Base-by-base conservation (phyloP, 2,888 invertebrate genomes). In the Noctua pronuba region DNA sequence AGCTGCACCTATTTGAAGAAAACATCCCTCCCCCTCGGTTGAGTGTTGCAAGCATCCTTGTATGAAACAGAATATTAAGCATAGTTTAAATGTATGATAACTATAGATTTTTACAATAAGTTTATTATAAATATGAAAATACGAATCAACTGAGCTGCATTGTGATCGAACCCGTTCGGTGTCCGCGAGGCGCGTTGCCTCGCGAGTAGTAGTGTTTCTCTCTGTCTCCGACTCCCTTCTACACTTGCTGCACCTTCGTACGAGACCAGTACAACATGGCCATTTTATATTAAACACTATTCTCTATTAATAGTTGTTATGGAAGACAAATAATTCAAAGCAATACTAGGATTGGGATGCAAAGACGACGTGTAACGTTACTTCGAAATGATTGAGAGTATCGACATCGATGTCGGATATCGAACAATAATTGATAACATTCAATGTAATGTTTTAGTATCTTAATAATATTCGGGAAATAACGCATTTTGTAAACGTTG, bases 91-190 rank as follows among this genome's bases (percentile, higher is more conserved):
- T 93, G 91, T 95, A 92, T 91, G 88, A 90, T 93, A 93, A 94
- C 89, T 89, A 92, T 94, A 95, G 94, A 94, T 94, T 95, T 93
- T 94, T 96, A 96, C 93, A 95, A 93, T 96, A 95, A 95, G 95
- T 96, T 94, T 94, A 93, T 92, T 92, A 93, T 94, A 94, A 94
- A 93, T 93, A 93, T 90, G 89, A 91, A 94, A 85, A 86, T 87
- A 88, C 91, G 93, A 95, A 95, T 96, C 96, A 96, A 95, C 95
- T 95, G 95, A 96, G 96, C 96, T 96, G 93, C 94, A 96, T 96
- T 96, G 96, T 96, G 96, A 96, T 96, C 90, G 93, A 95, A 92
- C 91, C 93, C 92, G 92, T 94, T 93, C 90, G 92, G 90, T 89
- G 90, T 88, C 86, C 86, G 90, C 89, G 89, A 79, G 70, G 83